A percentile compares a stretch with the other conserved stretches of the same genome.
phyloP scores from a whole-genome alignment of 2,888 invertebrate species.

The Aproaerema taeniolella region DNA sequence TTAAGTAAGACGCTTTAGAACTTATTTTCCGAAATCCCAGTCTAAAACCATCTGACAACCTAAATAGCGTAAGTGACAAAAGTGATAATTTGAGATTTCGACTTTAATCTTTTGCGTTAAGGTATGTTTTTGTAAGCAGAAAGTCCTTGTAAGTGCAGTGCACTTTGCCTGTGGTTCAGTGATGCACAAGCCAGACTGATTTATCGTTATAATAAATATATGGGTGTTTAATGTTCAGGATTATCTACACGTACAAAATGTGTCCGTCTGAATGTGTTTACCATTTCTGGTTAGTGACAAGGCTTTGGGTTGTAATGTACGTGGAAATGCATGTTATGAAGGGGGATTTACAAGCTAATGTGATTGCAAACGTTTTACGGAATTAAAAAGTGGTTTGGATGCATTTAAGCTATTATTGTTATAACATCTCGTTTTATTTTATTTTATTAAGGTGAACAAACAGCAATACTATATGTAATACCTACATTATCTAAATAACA shows the following conservation, averaged over 20 bases:
- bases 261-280: conserved; percentile 23
- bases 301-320: background rate
- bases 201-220: conserved; percentile 74
- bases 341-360: too few relatives aligned
- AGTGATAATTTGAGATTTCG: background rate
- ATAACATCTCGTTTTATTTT: too few relatives aligned
- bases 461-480: too few relatives aligned
- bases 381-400: too few relatives aligned
- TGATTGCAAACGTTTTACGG: too few relatives aligned
- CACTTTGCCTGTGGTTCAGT: conserved; percentile 54
- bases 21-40: conserved; percentile 37
- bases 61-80: conserved; percentile 5
- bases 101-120: conserved; percentile 12
- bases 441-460: too few relatives aligned
- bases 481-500: too few relatives aligned
- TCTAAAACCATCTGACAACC: background rate
- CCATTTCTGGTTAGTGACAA: conserved; percentile 2
- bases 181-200: conserved; percentile 70
- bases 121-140: conserved; percentile 23
- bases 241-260: conserved; percentile 53
- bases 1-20: conserved; percentile 41
- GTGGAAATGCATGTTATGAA: background rate
- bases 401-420: too few relatives aligned
- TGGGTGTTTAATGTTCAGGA: conserved; percentile 68
- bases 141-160: conserved; percentile 53